Evolutionary conservation across 1,140 invertebrate genomes (phyloP).

Genomic region (Heliconius hewitsoni): DNA sequence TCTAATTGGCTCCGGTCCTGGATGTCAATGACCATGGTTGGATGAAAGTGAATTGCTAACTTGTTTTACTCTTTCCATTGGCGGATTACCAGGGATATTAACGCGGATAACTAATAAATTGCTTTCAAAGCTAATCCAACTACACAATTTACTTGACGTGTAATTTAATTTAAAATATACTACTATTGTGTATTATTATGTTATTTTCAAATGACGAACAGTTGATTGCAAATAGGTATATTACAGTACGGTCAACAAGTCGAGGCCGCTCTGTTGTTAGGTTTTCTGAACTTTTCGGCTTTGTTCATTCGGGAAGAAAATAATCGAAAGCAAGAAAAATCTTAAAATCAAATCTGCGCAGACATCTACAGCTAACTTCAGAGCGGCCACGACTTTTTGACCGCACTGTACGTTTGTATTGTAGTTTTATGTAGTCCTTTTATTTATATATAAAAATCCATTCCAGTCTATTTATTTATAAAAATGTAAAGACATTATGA

Average conservation of each 20-base stretch:
- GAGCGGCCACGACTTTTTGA: too few species aligned
- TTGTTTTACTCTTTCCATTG: conserved; percentile 47
- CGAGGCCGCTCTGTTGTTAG: too few species aligned
- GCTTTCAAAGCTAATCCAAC: conserved; percentile 19
- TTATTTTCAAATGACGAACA: neutral
- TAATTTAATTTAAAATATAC: conserved; percentile 3
- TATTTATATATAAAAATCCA: too few species aligned
- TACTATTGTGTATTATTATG: conserved; percentile 3
- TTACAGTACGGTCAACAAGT: too few species aligned
- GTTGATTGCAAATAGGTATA: neutral
- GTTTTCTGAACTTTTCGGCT: too few species aligned
- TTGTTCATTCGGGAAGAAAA: too few species aligned
- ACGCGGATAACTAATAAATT: conserved; percentile 25
- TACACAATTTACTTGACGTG: conserved; percentile 19
- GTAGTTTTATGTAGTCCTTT: neutral
- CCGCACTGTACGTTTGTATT: neutral
- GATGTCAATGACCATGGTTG: conserved; percentile 58
- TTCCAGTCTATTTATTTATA: too few species aligned
- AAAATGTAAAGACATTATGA: neutral
- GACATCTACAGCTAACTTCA: too few species aligned
- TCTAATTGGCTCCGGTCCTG: conserved; percentile 40
- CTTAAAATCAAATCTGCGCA: too few species aligned
- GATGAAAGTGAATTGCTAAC: conserved; percentile 66
- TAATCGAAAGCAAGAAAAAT: too few species aligned
- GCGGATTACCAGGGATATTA: conserved; percentile 52